Base-by-base conservation (phyloP, 2,113 vertebrate genomes). In the Mirza zaza region DNA sequence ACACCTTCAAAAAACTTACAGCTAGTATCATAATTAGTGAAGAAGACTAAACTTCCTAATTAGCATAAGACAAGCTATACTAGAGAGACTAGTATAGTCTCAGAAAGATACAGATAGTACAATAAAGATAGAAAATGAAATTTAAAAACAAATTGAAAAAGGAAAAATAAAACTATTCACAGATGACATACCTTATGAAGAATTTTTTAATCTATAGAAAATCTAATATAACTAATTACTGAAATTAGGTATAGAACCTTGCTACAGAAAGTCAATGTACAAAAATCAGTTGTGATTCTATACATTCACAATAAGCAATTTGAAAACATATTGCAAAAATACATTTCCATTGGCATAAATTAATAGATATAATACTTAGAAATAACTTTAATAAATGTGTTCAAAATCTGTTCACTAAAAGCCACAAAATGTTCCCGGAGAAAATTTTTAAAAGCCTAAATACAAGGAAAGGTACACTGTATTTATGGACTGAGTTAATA, bases 21-120 rank as follows among this genome's bases (percentile, higher is more conserved):
- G 55, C 5, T 23, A 21, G 8, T 2, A 17, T 12, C 14, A 18
- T 7, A 15, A 7, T 6, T 21, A 17, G 45, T 27, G 20, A 77
- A 12, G 50, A 63, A 73, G 50, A 17, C 6, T 57, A 52, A 25
- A 3, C 29, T 29, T 80, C 29, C 14, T 39, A 48, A 12, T 8
- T 0, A 13, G 18, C 20, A 11, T 36, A 20, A 29, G 0, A 5
- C 36, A 10, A 57, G 39, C n/a, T n/a, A n/a, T n/a, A n/a, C n/a
- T n/a, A n/a, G n/a, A n/a, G n/a, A n/a, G n/a, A n/a, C n/a, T n/a
- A n/a, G n/a, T n/a, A n/a, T n/a, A n/a, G n/a, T n/a, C n/a, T n/a
- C n/a, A n/a, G 23, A 32, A 12, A 7, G 15, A 8, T 3, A 21
- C 3, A 27, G 27, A 7, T 8, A 23, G 5, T 4, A 14, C 9